Evolutionary conservation across 1,140 invertebrate genomes (phyloP).

Genomic region (Drosophila sp.): DNA sequence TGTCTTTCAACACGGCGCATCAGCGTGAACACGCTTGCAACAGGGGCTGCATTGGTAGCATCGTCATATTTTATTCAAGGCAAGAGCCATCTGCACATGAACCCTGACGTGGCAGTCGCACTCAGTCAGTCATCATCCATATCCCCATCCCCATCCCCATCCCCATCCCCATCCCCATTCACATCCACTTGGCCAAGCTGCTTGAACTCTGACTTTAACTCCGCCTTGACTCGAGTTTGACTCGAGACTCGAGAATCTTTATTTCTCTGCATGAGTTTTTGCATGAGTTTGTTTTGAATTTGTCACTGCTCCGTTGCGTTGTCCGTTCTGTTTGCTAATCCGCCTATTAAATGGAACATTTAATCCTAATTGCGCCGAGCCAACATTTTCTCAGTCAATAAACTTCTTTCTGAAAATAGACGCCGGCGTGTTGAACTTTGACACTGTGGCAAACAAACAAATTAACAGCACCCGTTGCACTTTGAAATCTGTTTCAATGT

Average conservation of each 20-base stretch:
- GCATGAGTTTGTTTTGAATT: constrained; percentile 7
- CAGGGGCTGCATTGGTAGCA: constrained; percentile 19
- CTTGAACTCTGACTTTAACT: constrained; percentile 56
- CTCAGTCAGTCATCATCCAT: constrained; percentile 33
- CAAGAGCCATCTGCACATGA: constrained; percentile 76
- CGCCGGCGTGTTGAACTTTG: constrained; percentile 67
- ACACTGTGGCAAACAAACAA: constrained; percentile 75
- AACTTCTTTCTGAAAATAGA: constrained; percentile 70
- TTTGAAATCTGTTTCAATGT: constrained; percentile 31
- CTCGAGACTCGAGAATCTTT: neutral
- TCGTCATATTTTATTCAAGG: constrained; percentile 79
- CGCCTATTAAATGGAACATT: constrained; percentile 60
- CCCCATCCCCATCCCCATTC: constrained; percentile 50
- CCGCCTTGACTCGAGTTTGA: constrained; percentile 19
- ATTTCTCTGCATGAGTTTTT: constrained; percentile 1
- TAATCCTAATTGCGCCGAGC: constrained; percentile 48
- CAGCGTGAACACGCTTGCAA: constrained; percentile 46
- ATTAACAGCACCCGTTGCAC: constrained; percentile 50
- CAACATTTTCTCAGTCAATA: constrained; percentile 63
- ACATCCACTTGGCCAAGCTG: constrained; percentile 58
- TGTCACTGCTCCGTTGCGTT: constrained; percentile 8
- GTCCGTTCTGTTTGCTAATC: constrained; percentile 13
- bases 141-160: constrained; percentile 61
- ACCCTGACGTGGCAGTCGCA: constrained; percentile 31
- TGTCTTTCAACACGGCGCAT: constrained; percentile 75